These are phyloP conservation scores for Azemiops feae DNA, from an alignment of 2,113 vertebrate species.

Conservation along the genomic window DNA sequence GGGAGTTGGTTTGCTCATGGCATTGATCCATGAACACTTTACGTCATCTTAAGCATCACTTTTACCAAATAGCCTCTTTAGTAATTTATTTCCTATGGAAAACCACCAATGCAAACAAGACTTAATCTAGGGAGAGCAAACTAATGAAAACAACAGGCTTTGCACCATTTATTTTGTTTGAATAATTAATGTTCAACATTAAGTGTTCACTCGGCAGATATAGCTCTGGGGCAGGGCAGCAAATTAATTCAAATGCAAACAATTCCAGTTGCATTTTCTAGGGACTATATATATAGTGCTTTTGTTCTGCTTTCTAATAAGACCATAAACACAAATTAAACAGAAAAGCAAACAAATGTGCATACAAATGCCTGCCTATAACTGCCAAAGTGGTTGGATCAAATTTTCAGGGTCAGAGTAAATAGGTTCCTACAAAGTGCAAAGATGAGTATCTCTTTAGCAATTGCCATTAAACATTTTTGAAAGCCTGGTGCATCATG, in stretches of 20 bases:
- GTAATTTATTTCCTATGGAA: constrained; percentile 51
- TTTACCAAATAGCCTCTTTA: constrained; percentile 26
- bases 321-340: constrained; percentile 66
- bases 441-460: constrained; percentile 14
- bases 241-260: constrained; percentile 64
- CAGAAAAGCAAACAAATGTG: constrained; percentile 62
- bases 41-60: constrained; percentile 44
- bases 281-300: constrained; percentile 7
- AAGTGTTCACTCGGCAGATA: constrained; percentile 56
- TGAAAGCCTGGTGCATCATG: constrained; percentile 3
- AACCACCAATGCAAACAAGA: constrained; percentile 33
- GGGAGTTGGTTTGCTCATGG: constrained; percentile 26
- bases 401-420: constrained; percentile 46
- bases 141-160: constrained; percentile 44
- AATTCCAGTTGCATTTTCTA: constrained; percentile 58
- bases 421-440: constrained; percentile 31
- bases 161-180: constrained; percentile 56
- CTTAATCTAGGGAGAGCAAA: constrained; percentile 48
- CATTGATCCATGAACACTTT: constrained; percentile 30
- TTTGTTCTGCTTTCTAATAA: constrained; percentile 59
- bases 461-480: background rate
- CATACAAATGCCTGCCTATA: constrained; percentile 47
- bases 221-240: constrained; percentile 33
- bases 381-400: constrained; percentile 42
- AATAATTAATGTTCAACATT: constrained; percentile 63